Percentiles rank a stretch among this genome's conserved stretches.
Conservation (phyloP, 2,797 vertebrate genomes). For the Chelidonichthys spinosus region DNA sequence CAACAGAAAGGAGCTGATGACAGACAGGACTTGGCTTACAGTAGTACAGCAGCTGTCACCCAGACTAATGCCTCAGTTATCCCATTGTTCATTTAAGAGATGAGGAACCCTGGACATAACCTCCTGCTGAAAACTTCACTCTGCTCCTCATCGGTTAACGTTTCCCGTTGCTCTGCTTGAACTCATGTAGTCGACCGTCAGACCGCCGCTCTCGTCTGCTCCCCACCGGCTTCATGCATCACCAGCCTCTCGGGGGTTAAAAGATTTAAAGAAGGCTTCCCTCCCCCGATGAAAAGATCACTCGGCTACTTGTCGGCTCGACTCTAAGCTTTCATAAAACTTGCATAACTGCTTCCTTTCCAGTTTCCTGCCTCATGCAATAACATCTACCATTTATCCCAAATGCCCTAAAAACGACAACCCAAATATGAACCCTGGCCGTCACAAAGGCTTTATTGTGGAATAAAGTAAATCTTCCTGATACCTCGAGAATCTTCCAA, state of each 20-base stretch:
- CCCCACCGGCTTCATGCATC: not conserved
- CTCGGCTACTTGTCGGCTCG: slow-evolving; percentile 25
- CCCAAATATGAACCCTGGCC: not conserved
- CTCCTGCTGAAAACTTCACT: slow-evolving; percentile 37
- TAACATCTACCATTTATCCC: not conserved
- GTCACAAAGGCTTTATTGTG: not conserved
- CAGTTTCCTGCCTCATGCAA: slow-evolving; percentile 27
- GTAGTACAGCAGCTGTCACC: no score
- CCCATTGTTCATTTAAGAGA: slow-evolving; percentile 5
- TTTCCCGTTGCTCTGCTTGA: slow-evolving; percentile 18
- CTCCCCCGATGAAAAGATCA: slow-evolving; percentile 44
- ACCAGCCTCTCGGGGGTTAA: slow-evolving; percentile 15
- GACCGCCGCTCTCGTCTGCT: slow-evolving; percentile 15
- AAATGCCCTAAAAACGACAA: not conserved
- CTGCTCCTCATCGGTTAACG: not conserved
- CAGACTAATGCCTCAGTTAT: slow-evolving; percentile 12
- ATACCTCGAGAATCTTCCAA: not conserved
- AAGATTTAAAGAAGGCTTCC: slow-evolving; percentile 25
- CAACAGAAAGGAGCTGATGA: no score
- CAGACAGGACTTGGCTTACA: no score
- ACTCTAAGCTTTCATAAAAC: slow-evolving; percentile 41
- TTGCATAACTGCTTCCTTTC: slow-evolving; percentile 27
- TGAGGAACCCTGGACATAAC: not conserved
- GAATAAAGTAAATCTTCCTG: not conserved
- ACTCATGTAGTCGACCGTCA: not conserved